These are phyloP conservation scores for Autographa pulchrina DNA, from an alignment of 2,888 invertebrate genomes.

Conservation along the genomic window DNA sequence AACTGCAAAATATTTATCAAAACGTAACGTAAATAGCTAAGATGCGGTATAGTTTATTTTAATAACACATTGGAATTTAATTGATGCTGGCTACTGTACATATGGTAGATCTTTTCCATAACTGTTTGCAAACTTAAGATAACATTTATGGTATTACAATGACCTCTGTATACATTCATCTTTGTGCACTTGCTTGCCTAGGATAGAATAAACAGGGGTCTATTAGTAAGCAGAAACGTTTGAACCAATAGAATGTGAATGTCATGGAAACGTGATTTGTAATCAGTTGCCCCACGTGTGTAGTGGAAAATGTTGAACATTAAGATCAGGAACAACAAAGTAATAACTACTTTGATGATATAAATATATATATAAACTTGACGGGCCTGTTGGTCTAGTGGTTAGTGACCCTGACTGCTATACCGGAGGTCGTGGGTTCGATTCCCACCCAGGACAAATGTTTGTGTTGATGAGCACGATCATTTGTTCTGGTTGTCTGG, in stretches of 20 bases:
- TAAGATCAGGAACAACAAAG: neutral
- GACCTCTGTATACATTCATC: neutral
- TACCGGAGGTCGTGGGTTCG: too few relatives aligned
- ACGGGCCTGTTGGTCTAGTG: too few relatives aligned
- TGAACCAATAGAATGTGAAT: neutral
- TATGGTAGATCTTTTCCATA: neutral
- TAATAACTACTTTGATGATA: neutral
- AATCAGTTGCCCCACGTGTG: neutral
- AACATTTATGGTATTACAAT: neutral
- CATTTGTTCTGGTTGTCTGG: too few relatives aligned
- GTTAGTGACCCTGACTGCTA: too few relatives aligned
- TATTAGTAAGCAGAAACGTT: conserved; percentile 1
- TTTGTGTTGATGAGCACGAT: too few relatives aligned
- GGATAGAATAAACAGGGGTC: neutral
- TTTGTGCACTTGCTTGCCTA: neutral
- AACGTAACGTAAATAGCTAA: neutral
- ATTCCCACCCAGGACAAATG: too few relatives aligned
- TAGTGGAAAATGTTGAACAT: neutral
- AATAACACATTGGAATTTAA: neutral
- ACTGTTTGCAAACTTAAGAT: conserved; percentile 1
- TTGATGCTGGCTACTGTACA: neutral
- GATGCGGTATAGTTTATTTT: neutral
- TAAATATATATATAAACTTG: too few relatives aligned
- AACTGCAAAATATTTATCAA: neutral
- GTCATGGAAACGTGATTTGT: neutral